Conservation (phyloP, 2,797 vertebrate genomes). For the Neoniphon sammara region DNA sequence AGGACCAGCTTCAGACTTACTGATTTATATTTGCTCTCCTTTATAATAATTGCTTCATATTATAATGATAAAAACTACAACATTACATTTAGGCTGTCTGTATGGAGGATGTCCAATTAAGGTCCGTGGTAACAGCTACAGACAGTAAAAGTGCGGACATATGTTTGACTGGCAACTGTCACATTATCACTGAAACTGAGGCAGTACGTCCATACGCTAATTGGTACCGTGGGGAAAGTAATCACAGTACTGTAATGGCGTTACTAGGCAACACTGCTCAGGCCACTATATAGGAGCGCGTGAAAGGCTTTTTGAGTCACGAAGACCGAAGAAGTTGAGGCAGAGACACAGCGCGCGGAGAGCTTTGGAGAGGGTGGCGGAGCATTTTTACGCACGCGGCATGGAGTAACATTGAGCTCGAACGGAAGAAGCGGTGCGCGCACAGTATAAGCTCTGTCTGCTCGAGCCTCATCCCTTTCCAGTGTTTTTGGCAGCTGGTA, state of each 20-base stretch:
- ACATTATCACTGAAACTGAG: background rate
- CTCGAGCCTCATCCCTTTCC: background rate
- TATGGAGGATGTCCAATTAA: slow-evolving; percentile 5
- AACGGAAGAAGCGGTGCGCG: slow-evolving; percentile 34
- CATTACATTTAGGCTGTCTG: too few relatives aligned
- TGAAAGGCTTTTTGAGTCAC: slow-evolving; percentile 25
- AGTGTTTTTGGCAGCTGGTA: background rate
- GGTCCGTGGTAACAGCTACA: slow-evolving; percentile 13
- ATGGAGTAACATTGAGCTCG: slow-evolving; percentile 66
- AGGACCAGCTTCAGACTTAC: too few relatives aligned
- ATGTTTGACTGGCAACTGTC: background rate
- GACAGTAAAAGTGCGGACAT: background rate
- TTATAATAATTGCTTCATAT: too few relatives aligned
- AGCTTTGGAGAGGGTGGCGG: slow-evolving; percentile 40
- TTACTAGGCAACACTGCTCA: slow-evolving; percentile 41
- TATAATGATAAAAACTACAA: too few relatives aligned
- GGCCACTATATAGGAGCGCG: slow-evolving; percentile 79
- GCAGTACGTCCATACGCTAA: background rate
- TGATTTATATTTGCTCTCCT: too few relatives aligned
- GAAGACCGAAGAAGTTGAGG: slow-evolving; percentile 43
- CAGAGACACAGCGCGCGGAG: slow-evolving; percentile 41
- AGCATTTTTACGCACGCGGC: slow-evolving; percentile 49
- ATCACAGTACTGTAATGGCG: slow-evolving; percentile 32
- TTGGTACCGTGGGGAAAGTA: slow-evolving; percentile 19
- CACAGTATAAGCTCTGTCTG: background rate